These are phyloP conservation scores for Criorhina ranunculi DNA, from an alignment of 2,888 invertebrate genomes.

Conservation along the genomic window DNA sequence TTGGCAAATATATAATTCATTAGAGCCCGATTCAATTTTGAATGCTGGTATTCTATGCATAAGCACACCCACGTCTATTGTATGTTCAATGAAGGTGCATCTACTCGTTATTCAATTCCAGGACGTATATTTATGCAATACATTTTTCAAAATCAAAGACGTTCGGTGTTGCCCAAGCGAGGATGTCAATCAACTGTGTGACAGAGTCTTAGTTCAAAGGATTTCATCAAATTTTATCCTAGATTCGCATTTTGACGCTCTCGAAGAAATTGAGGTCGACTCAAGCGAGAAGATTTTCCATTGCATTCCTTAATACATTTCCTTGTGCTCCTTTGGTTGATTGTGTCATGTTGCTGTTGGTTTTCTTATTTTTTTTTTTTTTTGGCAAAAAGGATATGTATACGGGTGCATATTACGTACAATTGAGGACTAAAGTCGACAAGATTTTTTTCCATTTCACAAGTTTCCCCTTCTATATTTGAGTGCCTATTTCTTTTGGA, in stretches of 20 bases:
- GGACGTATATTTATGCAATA: conserved; percentile 26
- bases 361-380: conserved; percentile 24
- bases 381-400: conserved; percentile 54
- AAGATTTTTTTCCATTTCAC: conserved; percentile 42
- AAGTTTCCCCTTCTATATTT: conserved; percentile 58
- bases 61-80: conserved; percentile 23
- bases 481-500: conserved; percentile 73
- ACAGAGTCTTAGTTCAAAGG: conserved; percentile 61
- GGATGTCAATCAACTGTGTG: conserved; percentile 54
- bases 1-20: conserved; percentile 60
- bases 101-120: not conserved
- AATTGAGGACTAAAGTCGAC: conserved; percentile 71
- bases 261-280: conserved; percentile 73
- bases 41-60: conserved; percentile 9
- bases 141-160: conserved; percentile 71
- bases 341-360: conserved; percentile 63
- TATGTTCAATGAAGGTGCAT: conserved; percentile 42
- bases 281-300: conserved; percentile 73
- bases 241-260: conserved; percentile 68
- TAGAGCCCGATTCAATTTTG: conserved; percentile 40
- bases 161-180: conserved; percentile 25
- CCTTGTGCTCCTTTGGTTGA: conserved; percentile 71
- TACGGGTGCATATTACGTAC: conserved; percentile 64
- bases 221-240: conserved; percentile 54
- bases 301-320: conserved; percentile 74